phyloP scores from a whole-genome alignment of 1,140 invertebrate genomes.

The Amphibalanus amphitrite region DNA sequence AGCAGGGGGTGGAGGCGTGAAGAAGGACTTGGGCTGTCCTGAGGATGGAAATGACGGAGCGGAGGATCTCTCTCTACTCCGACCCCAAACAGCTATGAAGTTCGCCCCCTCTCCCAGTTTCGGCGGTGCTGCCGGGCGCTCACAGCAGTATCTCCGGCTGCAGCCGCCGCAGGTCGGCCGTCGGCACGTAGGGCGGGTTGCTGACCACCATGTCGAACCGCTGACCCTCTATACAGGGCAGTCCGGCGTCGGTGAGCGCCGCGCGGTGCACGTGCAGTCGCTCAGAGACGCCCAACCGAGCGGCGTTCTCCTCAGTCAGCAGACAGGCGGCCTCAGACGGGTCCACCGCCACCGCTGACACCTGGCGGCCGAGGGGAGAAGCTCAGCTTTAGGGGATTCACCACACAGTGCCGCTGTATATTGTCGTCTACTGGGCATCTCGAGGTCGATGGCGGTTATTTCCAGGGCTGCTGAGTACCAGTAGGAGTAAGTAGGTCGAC shows the following conservation, averaged over 20 bases:
- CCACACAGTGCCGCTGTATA: no score
- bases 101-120: not conserved
- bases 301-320: conserved; percentile 39
- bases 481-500: not conserved
- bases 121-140: conserved; percentile 18
- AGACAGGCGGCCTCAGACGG: conserved; percentile 37
- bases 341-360: conserved; percentile 35
- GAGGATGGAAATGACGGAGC: no score
- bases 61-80: no score
- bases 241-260: conserved; percentile 27
- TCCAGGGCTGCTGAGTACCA: not conserved
- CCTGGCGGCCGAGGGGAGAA: not conserved
- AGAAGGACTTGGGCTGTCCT: no score
- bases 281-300: conserved; percentile 27
- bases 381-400: no score
- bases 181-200: conserved; percentile 45
- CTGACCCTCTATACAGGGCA: conserved; percentile 14
- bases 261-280: conserved; percentile 31
- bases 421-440: not conserved
- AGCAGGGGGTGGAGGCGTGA: no score
- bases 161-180: conserved; percentile 31
- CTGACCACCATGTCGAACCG: conserved; percentile 41
- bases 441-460: not conserved
- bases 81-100: not conserved
- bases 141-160: conserved; percentile 42